Evolutionary conservation across 1,140 invertebrate genomes (phyloP), one percentile per base, ranked within the genome.

Genomic region (Pseudomyrmex sp.): DNA sequence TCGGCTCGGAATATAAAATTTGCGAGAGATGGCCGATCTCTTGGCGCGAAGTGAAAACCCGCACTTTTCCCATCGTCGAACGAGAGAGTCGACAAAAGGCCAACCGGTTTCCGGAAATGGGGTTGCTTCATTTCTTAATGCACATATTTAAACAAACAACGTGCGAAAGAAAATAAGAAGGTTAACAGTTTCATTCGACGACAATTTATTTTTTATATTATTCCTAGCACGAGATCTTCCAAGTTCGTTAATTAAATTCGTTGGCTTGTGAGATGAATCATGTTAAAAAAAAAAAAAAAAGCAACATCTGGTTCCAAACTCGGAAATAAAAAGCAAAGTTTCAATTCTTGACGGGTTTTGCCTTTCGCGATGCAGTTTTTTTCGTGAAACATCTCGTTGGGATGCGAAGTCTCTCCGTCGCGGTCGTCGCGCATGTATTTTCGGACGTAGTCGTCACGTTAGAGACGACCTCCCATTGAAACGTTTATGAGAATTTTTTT

Each of bases 51-150:
- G 79, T 85, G 77, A 76, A 88, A 83, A 76, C 72, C 58, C 44
- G 72, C 35, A 35, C 76, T 44, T 52, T 70, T 52, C 58, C 13
- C 13, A 20, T 20, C 20, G 58, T 26, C 15, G 10, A 65, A 35
- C 15, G 35, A 52, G 54, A 70, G 23, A 79, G 62, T 54, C 77
- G 87, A 88, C 74, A 85, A 88, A 88, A 83, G 83, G 48, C 70
- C 50, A 86, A 89, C 86, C 82, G 88, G 88, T 88, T 90, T 90
- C 86, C 88, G 88, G 84, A 88, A 89, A 90, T 88, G 74, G 86
- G 82, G 9, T 90, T 89, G 86, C 75, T 82, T 79, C 61, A 73
- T 87, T 61, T 82, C 84, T 72, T 77, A 65, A 69, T 23, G 13
- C 44, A 44, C 44, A 72, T 20, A 70, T 59, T 59, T 46, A 26